Evolutionary conservation across 2,797 vertebrate species (phyloP), one percentile per base, ranked within the genome.

Genomic region (Pampus argenteus): DNA sequence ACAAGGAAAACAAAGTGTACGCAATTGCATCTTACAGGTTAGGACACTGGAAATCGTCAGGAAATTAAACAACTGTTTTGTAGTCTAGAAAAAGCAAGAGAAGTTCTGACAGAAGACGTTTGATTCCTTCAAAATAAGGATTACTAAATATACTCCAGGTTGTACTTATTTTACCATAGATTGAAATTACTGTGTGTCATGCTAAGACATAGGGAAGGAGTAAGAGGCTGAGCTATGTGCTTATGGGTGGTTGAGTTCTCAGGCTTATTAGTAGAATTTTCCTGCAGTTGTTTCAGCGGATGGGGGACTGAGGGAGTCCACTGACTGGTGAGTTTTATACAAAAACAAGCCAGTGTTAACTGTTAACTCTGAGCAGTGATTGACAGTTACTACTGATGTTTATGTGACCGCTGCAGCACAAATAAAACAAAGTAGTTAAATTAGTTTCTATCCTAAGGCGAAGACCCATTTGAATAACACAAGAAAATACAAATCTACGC

Each of bases 271-370:
- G 20, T 40, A 38, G 34, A 15, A 25, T 58, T 65, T 73, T 61
- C 13, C n/a, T 38, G 59, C n/a, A 42, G 55, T 61, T 74, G 60
- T 22, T 66, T 18, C 48, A 51, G 58, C n/a, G 50, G 48, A 23
- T 1, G 2, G 14, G 47, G 59, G 38, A 56, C 26, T 45, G 42
- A 66, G 69, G 44, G 72, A 71, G 38, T 76, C 57, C 49, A 52
- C 26, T 61, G 47, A 83, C 78, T 71, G 71, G 68, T 67, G 70
- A 54, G 6, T 50, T 65, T 15, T 36, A 52, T 61, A 52, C 5
- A 50, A 49, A 57, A 54, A 42, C 54, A 67, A 29, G 22, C 51
- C 45, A 48, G 9, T 48, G n/a, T n/a, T n/a, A n/a, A 7, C 6
- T 44, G 54, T 64, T 38, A 25, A 58, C 7, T 26, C 45, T 23